A percentile compares a stretch with the other conserved stretches of the same genome.
Evolutionary conservation across 2,113 vertebrate genomes (phyloP).

Genomic region (Phyllostomus discolor): DNA sequence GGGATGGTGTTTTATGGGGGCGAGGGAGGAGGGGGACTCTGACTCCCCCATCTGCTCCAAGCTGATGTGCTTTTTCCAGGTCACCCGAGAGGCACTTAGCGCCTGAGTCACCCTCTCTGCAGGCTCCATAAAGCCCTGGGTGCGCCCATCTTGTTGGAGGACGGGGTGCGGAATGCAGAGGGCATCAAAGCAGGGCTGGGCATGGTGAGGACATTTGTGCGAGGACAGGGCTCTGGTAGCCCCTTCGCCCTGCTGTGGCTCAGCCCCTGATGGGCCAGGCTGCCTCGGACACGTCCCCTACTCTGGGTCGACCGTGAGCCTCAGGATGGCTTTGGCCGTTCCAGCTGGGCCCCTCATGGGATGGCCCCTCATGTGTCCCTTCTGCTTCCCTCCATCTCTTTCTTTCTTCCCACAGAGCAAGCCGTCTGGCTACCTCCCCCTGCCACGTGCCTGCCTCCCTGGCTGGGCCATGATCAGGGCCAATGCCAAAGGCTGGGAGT

Average conservation of each 20-base stretch:
- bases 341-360: neutral
- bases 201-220: neutral
- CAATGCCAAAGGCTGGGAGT: slow-evolving; percentile 44
- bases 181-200: slow-evolving; percentile 50
- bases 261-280: neutral
- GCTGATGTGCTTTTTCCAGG: slow-evolving; percentile 70
- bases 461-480: slow-evolving; percentile 43
- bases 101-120: slow-evolving; percentile 69
- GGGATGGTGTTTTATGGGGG: slow-evolving; percentile 76
- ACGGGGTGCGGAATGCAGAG: slow-evolving; percentile 32
- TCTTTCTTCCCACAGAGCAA: neutral
- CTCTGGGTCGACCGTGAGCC: neutral
- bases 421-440: neutral
- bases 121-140: slow-evolving; percentile 77
- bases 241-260: neutral
- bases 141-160: slow-evolving; percentile 69
- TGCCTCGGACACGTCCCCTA: neutral
- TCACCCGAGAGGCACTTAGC: slow-evolving; percentile 71
- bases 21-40: slow-evolving; percentile 73
- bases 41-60: slow-evolving; percentile 68
- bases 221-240: neutral
- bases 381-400: neutral
- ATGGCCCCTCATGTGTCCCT: neutral
- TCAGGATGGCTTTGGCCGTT: neutral
- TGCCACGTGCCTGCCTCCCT: neutral